Evolutionary conservation across 2,888 invertebrate species (phyloP), one percentile per base, ranked within the genome.

Genomic region (Papilio demoleus): DNA sequence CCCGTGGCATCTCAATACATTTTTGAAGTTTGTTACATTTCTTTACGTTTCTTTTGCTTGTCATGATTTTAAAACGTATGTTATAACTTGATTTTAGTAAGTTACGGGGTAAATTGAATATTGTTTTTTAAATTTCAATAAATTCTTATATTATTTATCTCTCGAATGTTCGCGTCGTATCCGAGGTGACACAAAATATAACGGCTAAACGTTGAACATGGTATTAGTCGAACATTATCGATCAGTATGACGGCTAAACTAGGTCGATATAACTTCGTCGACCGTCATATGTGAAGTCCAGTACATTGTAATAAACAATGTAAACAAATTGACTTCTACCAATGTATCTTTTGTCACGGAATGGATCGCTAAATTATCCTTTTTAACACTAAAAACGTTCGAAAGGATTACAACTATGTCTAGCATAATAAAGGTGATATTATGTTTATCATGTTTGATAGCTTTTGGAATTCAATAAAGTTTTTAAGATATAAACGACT

Each of bases 191-290:
- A 47, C 22, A 27, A 50, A 27, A 27, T n/a, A 1, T 27, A n/a
- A n/a, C 27, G 27, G 8, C 53, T 27, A 27, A 53, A 53, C 53
- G 11, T 8, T 53, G n/a, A 53, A 53, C 27, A 19, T 27, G 53
- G 53, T n/a, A 53, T 53, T 53, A 56, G 53, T 56, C n/a, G 53
- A 56, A 56, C 53, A 22, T 27, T 56, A 56, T 56, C 53, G 53
- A 56, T 31, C 53, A 31, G 31, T 56, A 17, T 56, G 53, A 31
- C 53, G 27, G 11, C 12, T 24, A 56, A 56, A 56, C 53, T 56
- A 31, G 53, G 53, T 56, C 53, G 53, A 56, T 56, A 31, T 31
- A 56, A 31, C 53, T 56, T 31, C 31, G 31, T 14, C 31, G 31
- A 14, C 31, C 31, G 31, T 56, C n/a, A 56, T 27, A 12, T 53